These are phyloP conservation scores for Drosophila mayri DNA, from an alignment of 1,140 invertebrate species.

Conservation along the genomic window DNA sequence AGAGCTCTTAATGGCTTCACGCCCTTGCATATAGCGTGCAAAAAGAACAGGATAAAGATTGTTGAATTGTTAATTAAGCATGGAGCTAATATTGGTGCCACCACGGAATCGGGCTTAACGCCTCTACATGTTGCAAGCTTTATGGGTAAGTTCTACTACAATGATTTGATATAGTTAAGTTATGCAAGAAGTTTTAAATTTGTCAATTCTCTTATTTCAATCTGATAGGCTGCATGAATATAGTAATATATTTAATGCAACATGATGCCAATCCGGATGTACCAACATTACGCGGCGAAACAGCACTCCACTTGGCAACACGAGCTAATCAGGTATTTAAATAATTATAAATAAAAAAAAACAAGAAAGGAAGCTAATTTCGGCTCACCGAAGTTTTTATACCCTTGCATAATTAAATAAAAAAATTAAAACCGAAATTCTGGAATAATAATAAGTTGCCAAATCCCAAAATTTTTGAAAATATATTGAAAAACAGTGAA, in stretches of 20 bases:
- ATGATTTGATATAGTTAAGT: background rate
- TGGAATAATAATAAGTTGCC: no score
- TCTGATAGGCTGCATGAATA: slow-evolving; percentile 96
- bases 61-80: slow-evolving; percentile 97
- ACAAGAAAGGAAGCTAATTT: no score
- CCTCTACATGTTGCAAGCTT: slow-evolving; percentile 99
- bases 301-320: slow-evolving; percentile 98
- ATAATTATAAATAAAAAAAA: background rate
- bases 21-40: slow-evolving; percentile 99
- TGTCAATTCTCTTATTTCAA: background rate
- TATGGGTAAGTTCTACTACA: slow-evolving; percentile 89
- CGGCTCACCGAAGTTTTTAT: no score
- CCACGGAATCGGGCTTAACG: slow-evolving; percentile 93
- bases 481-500: no score
- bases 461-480: no score
- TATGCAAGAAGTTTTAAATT: background rate
- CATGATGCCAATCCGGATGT: slow-evolving; percentile 97
- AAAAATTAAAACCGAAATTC: no score
- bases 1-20: slow-evolving; percentile 99
- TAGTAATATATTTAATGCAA: slow-evolving; percentile 97
- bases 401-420: no score
- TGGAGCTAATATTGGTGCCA: slow-evolving; percentile 92
- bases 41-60: slow-evolving; percentile 98
- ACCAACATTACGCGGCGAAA: slow-evolving; percentile 98
- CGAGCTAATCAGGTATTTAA: slow-evolving; percentile 91